These are phyloP conservation scores for Oryctolagus cuniculus DNA, from an alignment of 2,113 vertebrate genomes.

Conservation along the genomic window mOryCun1.1 NC_091451.1:13543501-13544000, in stretches of 20 bases:
- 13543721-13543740: slow-evolving; percentile 83
- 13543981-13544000: slow-evolving; percentile 90
- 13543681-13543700: slow-evolving; percentile 77
- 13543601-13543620: slow-evolving; percentile 78
- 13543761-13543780: slow-evolving; percentile 76
- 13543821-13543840: slow-evolving; percentile 64
- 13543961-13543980: slow-evolving; percentile 95
- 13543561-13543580: slow-evolving; percentile 57
- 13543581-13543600: slow-evolving; percentile 71
- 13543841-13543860: slow-evolving; percentile 54
- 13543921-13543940: slow-evolving; percentile 93
- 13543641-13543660: slow-evolving; percentile 80
- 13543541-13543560: slow-evolving; percentile 71
- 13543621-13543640: slow-evolving; percentile 82
- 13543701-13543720: slow-evolving; percentile 68
- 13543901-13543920: slow-evolving; percentile 97
- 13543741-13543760: slow-evolving; percentile 89
- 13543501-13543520: slow-evolving; percentile 82
- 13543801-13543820: slow-evolving; percentile 68
- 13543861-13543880: slow-evolving; percentile 40
- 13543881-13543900: slow-evolving; percentile 76
- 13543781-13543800: slow-evolving; percentile 79
- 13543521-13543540: slow-evolving; percentile 67
- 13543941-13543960: slow-evolving; percentile 96
- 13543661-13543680: slow-evolving; percentile 79